phyloP scores from a whole-genome alignment of 2,888 invertebrate genomes.

The Gymnoscelis rufifasciata region DNA sequence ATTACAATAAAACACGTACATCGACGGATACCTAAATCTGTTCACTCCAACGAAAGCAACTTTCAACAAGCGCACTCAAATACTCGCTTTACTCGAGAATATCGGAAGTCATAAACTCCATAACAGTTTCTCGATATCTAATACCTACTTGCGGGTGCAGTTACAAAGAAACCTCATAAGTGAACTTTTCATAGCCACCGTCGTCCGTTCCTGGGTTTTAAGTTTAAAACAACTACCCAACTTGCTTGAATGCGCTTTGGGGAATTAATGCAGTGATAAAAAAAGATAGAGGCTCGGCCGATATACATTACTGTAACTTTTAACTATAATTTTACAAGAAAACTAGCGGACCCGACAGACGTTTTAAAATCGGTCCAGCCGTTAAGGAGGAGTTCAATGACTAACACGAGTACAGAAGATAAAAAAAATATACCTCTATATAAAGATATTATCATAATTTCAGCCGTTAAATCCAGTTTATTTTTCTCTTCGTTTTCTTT shows the following conservation, averaged over 20 bases:
- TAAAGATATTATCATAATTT: no score
- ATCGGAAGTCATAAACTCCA: constrained; percentile 17
- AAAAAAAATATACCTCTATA: no score
- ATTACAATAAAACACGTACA: neutral
- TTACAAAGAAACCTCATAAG: constrained; percentile 19
- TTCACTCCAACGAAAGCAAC: neutral
- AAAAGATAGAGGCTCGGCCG: no score
- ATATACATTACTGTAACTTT: no score
- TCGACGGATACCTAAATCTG: neutral
- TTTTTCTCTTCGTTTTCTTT: no score
- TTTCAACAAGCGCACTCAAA: constrained; percentile 4
- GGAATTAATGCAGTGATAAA: neutral
- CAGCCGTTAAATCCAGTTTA: no score
- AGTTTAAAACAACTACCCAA: constrained; percentile 5
- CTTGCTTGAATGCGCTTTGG: constrained; percentile 1
- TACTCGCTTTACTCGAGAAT: constrained; percentile 12
- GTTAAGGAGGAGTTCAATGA: no score
- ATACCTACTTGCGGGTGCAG: constrained; percentile 16
- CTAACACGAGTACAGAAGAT: no score
- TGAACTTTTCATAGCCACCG: constrained; percentile 12
- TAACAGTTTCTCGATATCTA: constrained; percentile 14
- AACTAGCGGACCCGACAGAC: no score
- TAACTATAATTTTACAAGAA: no score
- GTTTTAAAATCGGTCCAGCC: no score
- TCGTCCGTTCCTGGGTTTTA: constrained; percentile 13